Percentiles rank a stretch among this genome's conserved stretches.
Conservation (phyloP, 2,113 vertebrate genomes). For the Promerops cafer region DNA sequence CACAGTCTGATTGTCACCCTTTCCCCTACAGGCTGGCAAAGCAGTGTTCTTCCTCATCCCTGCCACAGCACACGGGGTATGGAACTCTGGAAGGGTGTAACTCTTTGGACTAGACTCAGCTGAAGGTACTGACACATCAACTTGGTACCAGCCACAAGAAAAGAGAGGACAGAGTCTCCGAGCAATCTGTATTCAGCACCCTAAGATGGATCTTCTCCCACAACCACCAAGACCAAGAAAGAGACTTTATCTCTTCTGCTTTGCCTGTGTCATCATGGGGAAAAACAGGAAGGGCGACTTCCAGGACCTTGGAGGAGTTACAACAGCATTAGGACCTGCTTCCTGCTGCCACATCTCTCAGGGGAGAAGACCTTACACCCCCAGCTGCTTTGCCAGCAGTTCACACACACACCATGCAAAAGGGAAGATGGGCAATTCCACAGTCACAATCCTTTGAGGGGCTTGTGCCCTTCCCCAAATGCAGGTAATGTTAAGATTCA, state of each 20-base stretch:
- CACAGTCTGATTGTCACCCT: not conserved
- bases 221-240: not conserved
- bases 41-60: not conserved
- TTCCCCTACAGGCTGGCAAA: not conserved
- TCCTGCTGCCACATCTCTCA: not conserved
- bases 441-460: not conserved
- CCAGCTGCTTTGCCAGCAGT: not conserved
- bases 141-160: not conserved
- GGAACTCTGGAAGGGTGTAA: not conserved
- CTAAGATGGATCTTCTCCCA: not conserved
- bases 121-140: not conserved
- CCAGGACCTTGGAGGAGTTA: not conserved
- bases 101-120: not conserved
- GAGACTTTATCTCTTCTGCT: not conserved
- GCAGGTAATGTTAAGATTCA: not conserved
- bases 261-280: not conserved
- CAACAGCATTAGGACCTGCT: not conserved
- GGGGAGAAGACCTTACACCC: not conserved
- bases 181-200: not conserved
- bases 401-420: not conserved
- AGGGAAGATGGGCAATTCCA: not conserved
- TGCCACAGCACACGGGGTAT: not conserved
- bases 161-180: not conserved
- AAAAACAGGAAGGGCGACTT: not conserved
- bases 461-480: not conserved